Conservation (phyloP, 2,888 invertebrate species). For the Chrysodeixis includens region DNA sequence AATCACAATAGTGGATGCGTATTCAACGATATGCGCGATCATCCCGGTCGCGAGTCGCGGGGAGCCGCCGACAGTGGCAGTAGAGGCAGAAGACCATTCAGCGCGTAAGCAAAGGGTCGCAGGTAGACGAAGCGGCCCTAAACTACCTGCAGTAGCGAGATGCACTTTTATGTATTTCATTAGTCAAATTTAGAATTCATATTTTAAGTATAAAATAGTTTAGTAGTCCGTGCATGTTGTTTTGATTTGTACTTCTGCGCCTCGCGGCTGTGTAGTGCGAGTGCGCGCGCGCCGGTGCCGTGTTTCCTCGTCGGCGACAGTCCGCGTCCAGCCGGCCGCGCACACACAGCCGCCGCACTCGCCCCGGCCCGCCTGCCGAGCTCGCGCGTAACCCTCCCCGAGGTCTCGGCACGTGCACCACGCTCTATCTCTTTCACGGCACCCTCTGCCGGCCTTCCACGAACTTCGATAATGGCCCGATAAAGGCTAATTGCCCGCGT, state of each 20-base stretch:
- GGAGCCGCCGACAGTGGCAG: slow-evolving; percentile 11
- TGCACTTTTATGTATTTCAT: background rate
- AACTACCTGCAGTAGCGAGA: background rate
- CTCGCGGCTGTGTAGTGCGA: slow-evolving; percentile 8
- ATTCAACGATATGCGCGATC: slow-evolving; percentile 52
- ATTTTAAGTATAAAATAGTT: background rate
- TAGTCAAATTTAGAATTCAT: background rate
- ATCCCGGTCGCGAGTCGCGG: slow-evolving; percentile 49
- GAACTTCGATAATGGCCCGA: slow-evolving; percentile 78
- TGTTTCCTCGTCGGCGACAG: slow-evolving; percentile 52
- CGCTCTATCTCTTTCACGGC: slow-evolving; percentile 58
- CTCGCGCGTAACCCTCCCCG: slow-evolving; percentile 68
- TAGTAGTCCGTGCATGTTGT: background rate
- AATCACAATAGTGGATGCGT: slow-evolving; percentile 38
- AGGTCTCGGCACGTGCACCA: slow-evolving; percentile 66
- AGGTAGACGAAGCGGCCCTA: background rate
- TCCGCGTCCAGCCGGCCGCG: slow-evolving; percentile 55
- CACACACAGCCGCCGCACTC: slow-evolving; percentile 64
- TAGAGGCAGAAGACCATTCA: background rate
- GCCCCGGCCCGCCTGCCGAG: slow-evolving; percentile 68
- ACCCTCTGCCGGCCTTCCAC: slow-evolving; percentile 67
- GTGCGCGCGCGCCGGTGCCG: slow-evolving; percentile 56
- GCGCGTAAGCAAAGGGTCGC: background rate
- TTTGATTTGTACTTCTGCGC: slow-evolving; percentile 30
- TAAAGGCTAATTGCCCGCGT: slow-evolving; percentile 70